Base-by-base conservation (phyloP, 2,113 vertebrate species). In the Mesembrinibis cayennensis region DNA sequence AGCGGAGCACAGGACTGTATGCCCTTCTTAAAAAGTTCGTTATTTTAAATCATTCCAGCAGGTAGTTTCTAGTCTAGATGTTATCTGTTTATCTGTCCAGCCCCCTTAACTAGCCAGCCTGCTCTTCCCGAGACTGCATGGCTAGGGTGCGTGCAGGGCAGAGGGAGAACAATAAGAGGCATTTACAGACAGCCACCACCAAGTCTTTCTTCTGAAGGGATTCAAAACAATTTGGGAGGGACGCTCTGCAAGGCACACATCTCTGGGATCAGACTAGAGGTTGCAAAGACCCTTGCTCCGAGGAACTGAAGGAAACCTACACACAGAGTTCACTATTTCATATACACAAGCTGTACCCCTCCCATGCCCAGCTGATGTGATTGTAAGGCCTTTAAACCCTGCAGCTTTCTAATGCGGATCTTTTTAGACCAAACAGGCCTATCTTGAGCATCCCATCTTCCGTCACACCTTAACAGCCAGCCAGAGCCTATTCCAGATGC, bases 261-360 rank as follows among this genome's bases (percentile, higher is more conserved):
- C 9, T 4, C 72, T 63, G n/a, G 44, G 29, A 81, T 26, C 25
- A 40, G n/a, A 36, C 29, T 10, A 11, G 62, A n/a, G 29, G 21
- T 10, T 61, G 49, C 56, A 63, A 27, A n/a, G 52, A 4, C 38
- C 34, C 45, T 42, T 27, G 55, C 59, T 73, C 49, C 2, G 2
- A 52, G 67, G 56, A 77, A 56, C 20, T 7, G 34, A 59, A 59
- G n/a, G 26, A n/a, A 34, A 61, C 13, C 56, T 30, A 27, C 25
- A 6, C 42, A 7, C 11, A 15, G 22, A 73, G 58, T 27, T 88
- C 38, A 13, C 30, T 22, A 0, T 61, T 69, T 30, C 50, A 25
- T 3, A 9, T 0, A 7, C 0, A 3, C 4, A 30, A 77, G 49
- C 44, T 49, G 8, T 11, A 45, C 16, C 45, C 67, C 30, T 26